phyloP scores from a whole-genome alignment of 2,797 vertebrate species.

The Miichthys miiuy region DNA sequence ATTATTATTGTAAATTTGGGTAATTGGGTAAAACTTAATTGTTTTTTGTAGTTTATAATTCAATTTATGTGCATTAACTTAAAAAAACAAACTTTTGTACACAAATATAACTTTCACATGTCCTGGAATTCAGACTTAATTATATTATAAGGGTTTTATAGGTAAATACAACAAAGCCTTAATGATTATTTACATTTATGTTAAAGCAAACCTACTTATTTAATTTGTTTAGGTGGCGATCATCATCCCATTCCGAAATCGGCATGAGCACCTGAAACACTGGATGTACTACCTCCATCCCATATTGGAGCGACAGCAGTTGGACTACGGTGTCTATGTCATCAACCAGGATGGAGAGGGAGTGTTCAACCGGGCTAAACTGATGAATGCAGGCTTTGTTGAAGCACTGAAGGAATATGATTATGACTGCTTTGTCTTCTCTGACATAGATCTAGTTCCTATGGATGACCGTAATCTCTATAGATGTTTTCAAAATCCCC shows the following conservation, averaged over 20 bases:
- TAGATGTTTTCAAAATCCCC: constrained; percentile 90
- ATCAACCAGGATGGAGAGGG: constrained; percentile 92
- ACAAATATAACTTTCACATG: neutral
- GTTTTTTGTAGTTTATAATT: too few species aligned
- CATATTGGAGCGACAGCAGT: constrained; percentile 88
- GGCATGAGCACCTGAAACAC: constrained; percentile 89
- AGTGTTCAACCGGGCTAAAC: constrained; percentile 94
- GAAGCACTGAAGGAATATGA: constrained; percentile 94
- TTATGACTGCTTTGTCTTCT: constrained; percentile 96
- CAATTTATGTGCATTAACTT: neutral
- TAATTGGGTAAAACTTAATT: too few species aligned
- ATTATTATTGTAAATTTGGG: neutral
- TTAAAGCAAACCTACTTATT: neutral
- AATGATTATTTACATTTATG: neutral
- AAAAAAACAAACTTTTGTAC: neutral
- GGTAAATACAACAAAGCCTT: too few species aligned
- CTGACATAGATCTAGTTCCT: constrained; percentile 94
- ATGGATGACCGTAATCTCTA: constrained; percentile 94
- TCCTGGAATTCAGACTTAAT: neutral
- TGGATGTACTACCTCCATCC: constrained; percentile 91
- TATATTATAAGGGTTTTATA: neutral
- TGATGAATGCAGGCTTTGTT: constrained; percentile 91
- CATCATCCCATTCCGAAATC: constrained; percentile 92
- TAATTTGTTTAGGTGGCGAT: constrained; percentile 85
- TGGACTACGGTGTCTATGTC: constrained; percentile 90